A percentile compares a stretch with the other conserved stretches of the same genome.
Evolutionary conservation across 2,113 vertebrate genomes (phyloP).

Genomic region (Oplegnathus fasciatus): DNA sequence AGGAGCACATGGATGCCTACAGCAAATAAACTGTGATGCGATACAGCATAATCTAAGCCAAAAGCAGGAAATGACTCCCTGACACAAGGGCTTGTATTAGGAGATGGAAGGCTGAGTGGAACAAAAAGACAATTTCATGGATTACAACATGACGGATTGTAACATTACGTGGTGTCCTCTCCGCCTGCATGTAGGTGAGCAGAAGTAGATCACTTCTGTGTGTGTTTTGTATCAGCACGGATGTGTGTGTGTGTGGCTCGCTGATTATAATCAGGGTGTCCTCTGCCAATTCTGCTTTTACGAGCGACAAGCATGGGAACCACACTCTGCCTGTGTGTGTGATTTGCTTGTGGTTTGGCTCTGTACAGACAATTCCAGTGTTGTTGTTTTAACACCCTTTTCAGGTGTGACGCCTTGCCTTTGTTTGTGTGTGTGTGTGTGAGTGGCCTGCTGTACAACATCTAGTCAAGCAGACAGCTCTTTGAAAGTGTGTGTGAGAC

Average conservation of each 20-base stretch:
- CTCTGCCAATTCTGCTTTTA: slow-evolving; percentile 47
- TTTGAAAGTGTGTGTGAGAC: slow-evolving; percentile 8
- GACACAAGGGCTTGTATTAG: not conserved
- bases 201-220: not conserved
- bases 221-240: not conserved
- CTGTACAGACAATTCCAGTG: not conserved
- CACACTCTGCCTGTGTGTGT: not conserved
- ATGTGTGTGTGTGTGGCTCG: not conserved
- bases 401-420: slow-evolving; percentile 1
- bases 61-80: not conserved
- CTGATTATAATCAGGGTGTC: slow-evolving; percentile 26
- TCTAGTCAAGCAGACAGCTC: not conserved
- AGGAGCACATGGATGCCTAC: not conserved
- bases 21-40: not conserved
- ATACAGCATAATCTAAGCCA: not conserved
- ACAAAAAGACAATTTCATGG: slow-evolving; percentile 7
- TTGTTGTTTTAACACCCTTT: not conserved
- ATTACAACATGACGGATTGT: not conserved
- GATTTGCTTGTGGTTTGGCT: slow-evolving; percentile 1
- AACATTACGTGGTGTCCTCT: not conserved
- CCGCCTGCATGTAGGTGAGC: not conserved
- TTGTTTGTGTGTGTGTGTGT: slow-evolving; percentile 16
- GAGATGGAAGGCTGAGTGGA: not conserved
- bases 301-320: slow-evolving; percentile 11
- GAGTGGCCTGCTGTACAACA: not conserved